phyloP scores from a whole-genome alignment of 2,888 invertebrate species.

The Dasysyrphus tricinctus region DNA sequence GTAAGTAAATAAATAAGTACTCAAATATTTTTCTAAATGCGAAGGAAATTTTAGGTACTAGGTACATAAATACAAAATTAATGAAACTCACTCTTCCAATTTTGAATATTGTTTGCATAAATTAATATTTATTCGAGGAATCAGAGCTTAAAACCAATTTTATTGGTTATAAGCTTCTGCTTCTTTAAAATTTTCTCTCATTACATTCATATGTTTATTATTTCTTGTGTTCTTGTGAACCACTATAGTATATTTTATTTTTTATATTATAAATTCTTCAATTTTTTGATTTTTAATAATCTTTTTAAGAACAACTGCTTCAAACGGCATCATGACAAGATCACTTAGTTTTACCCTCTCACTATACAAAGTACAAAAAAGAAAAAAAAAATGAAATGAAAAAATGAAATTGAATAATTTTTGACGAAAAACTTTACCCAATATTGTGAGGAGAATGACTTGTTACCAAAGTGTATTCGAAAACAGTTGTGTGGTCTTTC shows the following conservation, averaged over 20 bases:
- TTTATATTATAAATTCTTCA: background rate
- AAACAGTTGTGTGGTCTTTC: slow-evolving; percentile 57
- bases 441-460: slow-evolving; percentile 77
- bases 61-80: too few species aligned
- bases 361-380: slow-evolving; percentile 76
- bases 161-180: too few species aligned
- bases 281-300: background rate
- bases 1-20: too few species aligned
- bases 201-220: too few species aligned
- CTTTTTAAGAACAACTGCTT: slow-evolving; percentile 78
- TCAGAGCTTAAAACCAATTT: too few species aligned
- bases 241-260: background rate
- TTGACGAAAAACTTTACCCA: slow-evolving; percentile 77
- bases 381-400: background rate
- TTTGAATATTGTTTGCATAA: too few species aligned
- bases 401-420: background rate
- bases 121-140: too few species aligned
- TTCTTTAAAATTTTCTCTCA: too few species aligned
- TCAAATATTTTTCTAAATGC: too few species aligned
- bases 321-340: slow-evolving; percentile 79
- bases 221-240: too few species aligned
- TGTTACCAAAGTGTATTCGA: slow-evolving; percentile 78
- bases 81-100: too few species aligned
- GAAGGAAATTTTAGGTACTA: too few species aligned
- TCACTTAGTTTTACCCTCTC: slow-evolving; percentile 77